Evolutionary conservation across 2,888 invertebrate genomes (phyloP), one percentile per base, ranked within the genome.

Genomic region (Hemaris fuciformis): DNA sequence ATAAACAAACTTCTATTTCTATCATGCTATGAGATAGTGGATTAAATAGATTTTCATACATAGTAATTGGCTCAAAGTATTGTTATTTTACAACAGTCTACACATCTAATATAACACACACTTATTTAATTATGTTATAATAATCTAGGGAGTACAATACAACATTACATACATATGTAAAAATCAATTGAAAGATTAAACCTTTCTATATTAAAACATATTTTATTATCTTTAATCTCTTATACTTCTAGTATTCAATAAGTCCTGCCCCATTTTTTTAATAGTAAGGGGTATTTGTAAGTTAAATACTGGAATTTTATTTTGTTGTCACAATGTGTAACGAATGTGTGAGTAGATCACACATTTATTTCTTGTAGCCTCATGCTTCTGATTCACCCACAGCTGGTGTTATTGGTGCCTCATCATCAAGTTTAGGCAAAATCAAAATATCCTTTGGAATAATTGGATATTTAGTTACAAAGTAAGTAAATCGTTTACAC

Each of bases 401-500:
- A 48, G 93, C 89, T 73, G 91, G 93, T 43, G 94, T 92, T 43
- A 93, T 89, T 23, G 93, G 94, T 68, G 83, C 88, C 77, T 96
- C 96, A 75, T 96, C 97, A 83, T 97, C 97, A 85, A 97, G 94
- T 83, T 99, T 99, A 62, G 99, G 99, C 72, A 99, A 97, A 87
- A 99, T 99, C 68, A 99, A 94, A 92, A 99, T 99, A 89, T 99
- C 99, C 87, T 98, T 98, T 15, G 99, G 98, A 97, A 99, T 99
- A 68, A 99, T 94, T 86, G 97, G 97, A 93, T 99, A 99, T 91
- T 99, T 99, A 72, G 97, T 99, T 62, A 99, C 99, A 93, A 99
- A 99, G 78, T 96, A 96, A 60, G 99, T 99, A 91, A 99, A 99
- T 81, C 97, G 95, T 85, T 97, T 96, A 93, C 99, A 99, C 67